These are phyloP conservation scores for Chondrosia reniformis DNA, from an alignment of 37 sponge, comb jelly and placozoan species.

Conservation along the genomic window DNA sequence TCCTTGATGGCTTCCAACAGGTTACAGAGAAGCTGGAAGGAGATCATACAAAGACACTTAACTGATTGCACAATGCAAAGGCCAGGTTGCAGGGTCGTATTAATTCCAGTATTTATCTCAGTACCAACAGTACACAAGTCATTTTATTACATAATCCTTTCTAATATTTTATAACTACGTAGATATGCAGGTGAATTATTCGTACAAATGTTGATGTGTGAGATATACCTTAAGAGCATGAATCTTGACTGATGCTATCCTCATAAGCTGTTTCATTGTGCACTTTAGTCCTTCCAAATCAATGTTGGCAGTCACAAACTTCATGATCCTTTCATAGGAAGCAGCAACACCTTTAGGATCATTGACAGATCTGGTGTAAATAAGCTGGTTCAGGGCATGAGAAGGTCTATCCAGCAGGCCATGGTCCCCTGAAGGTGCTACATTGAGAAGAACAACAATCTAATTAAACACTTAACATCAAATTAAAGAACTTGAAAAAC, in stretches of 20 bases:
- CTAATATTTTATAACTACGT: too few species aligned
- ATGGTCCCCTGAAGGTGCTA: slow-evolving; percentile 7
- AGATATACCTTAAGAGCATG: slow-evolving; percentile 62
- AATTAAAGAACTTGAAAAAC: background rate
- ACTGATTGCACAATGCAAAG: too few species aligned
- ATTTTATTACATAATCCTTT: too few species aligned
- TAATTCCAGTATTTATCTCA: too few species aligned
- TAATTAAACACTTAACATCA: background rate
- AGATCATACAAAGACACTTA: background rate
- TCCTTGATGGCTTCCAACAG: slow-evolving; percentile 53
- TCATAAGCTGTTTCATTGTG: slow-evolving; percentile 79
- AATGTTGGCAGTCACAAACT: slow-evolving; percentile 48
- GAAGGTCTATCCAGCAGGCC: slow-evolving; percentile 43
- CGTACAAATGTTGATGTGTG: background rate
- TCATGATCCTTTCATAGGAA: slow-evolving; percentile 49
- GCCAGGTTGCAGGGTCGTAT: too few species aligned
- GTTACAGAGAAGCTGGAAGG: slow-evolving; percentile 67
- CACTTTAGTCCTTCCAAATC: slow-evolving; percentile 80
- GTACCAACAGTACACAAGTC: too few species aligned
- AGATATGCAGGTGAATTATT: too few species aligned
- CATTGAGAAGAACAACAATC: background rate
- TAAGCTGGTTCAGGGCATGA: slow-evolving; percentile 48
- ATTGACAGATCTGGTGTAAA: slow-evolving; percentile 61
- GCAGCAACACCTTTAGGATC: slow-evolving; percentile 45
- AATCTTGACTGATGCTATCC: slow-evolving; percentile 46